These are phyloP conservation scores for Dasysyrphus albostriatus DNA, from an alignment of 2,888 invertebrate species.

Conservation along the genomic window DNA sequence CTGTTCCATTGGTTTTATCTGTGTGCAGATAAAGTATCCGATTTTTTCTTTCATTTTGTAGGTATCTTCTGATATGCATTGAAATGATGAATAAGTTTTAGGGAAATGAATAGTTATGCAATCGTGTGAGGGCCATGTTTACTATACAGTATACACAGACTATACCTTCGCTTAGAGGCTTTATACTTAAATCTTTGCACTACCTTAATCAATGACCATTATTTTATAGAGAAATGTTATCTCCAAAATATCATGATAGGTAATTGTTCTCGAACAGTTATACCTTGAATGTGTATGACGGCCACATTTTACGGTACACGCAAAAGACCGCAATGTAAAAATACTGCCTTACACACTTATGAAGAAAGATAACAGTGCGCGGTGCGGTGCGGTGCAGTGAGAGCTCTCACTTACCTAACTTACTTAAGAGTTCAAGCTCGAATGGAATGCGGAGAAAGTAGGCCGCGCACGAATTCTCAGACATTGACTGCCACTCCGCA, in stretches of 20 bases:
- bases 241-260: constrained; percentile 61
- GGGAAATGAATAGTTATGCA: constrained; percentile 52
- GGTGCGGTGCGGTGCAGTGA: constrained; percentile 22
- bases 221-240: constrained; percentile 47
- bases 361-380: constrained; percentile 50
- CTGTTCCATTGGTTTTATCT: constrained; percentile 34
- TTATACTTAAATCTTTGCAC: background rate
- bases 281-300: constrained; percentile 42
- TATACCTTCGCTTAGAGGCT: background rate
- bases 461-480: constrained; percentile 82
- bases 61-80: constrained; percentile 36
- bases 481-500: constrained; percentile 77
- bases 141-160: background rate
- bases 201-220: constrained; percentile 41
- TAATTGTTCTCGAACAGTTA: constrained; percentile 65
- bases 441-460: constrained; percentile 84
- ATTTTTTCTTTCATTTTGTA: constrained; percentile 3
- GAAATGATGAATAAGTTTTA: constrained; percentile 34
- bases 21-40: constrained; percentile 40
- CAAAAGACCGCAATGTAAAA: constrained; percentile 65
- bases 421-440: constrained; percentile 75
- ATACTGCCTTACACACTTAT: constrained; percentile 18
- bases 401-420: constrained; percentile 75
- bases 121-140: constrained; percentile 1
- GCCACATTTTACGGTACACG: constrained; percentile 67